Percentiles rank a stretch among this genome's conserved stretches.
These are phyloP conservation scores for Sisyra terminalis DNA, from an alignment of 2,888 invertebrate genomes.

Conservation along the genomic window DNA sequence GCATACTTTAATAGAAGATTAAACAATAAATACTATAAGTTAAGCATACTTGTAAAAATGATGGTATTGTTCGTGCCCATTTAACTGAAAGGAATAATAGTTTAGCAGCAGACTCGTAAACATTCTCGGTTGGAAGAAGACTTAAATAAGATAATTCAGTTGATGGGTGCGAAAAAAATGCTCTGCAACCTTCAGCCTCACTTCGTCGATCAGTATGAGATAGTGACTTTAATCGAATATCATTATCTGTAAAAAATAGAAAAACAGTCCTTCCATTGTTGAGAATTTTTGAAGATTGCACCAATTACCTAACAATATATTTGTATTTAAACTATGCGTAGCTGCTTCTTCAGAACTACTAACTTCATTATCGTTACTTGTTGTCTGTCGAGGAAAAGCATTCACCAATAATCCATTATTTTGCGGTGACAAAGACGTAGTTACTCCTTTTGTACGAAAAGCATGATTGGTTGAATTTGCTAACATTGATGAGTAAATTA, in stretches of 20 bases:
- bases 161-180: too few relatives aligned
- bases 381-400: not conserved
- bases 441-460: slow-evolving; percentile 22
- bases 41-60: slow-evolving; percentile 47
- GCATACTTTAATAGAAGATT: too few relatives aligned
- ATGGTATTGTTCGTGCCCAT: slow-evolving; percentile 64
- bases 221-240: not conserved
- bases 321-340: slow-evolving; percentile 12
- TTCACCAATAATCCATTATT: not conserved
- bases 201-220: too few relatives aligned
- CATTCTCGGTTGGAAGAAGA: slow-evolving; percentile 36
- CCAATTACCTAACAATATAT: too few relatives aligned
- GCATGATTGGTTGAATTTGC: slow-evolving; percentile 17
- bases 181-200: too few relatives aligned
- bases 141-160: slow-evolving; percentile 15
- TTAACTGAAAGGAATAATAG: slow-evolving; percentile 60
- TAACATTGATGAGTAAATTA: slow-evolving; percentile 23
- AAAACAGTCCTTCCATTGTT: not conserved
- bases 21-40: too few relatives aligned
- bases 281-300: too few relatives aligned
- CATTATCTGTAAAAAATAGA: not conserved
- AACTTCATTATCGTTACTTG: slow-evolving; percentile 53
- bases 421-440: slow-evolving; percentile 14
- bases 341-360: slow-evolving; percentile 55
- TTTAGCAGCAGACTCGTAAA: slow-evolving; percentile 57